A percentile compares a stretch with the other conserved stretches of the same genome.
These are phyloP conservation scores for Hypolimnas misippus DNA, from an alignment of 2,888 invertebrate genomes.

Conservation along the genomic window DNA sequence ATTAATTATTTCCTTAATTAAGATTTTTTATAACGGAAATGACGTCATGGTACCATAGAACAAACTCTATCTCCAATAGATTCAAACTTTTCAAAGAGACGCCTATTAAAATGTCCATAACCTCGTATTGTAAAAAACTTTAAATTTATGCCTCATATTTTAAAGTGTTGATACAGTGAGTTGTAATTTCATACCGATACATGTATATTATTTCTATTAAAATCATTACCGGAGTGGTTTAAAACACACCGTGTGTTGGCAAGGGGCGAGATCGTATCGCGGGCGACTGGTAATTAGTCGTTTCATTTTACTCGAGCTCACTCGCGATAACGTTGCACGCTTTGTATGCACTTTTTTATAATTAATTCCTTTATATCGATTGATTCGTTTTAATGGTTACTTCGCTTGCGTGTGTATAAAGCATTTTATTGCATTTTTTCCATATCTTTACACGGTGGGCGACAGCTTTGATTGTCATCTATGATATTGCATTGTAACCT, in stretches of 20 bases:
- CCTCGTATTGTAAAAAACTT: background rate
- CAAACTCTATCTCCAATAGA: background rate
- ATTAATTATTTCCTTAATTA: constrained; percentile 4
- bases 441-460: constrained; percentile 17
- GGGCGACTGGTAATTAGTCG: constrained; percentile 70
- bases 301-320: constrained; percentile 71
- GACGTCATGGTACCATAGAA: background rate
- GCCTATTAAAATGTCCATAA: background rate
- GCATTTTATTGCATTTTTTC: constrained; percentile 43
- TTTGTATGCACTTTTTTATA: constrained; percentile 68
- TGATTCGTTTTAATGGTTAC: constrained; percentile 57
- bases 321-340: constrained; percentile 68
- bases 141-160: background rate
- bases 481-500: constrained; percentile 4
- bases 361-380: constrained; percentile 66
- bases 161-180: background rate
- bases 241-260: constrained; percentile 20
- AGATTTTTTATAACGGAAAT: constrained; percentile 1
- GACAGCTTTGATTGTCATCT: constrained; percentile 17
- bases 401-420: constrained; percentile 34
- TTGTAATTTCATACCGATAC: constrained; percentile 12
- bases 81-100: background rate
- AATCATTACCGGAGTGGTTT: constrained; percentile 41
- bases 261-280: constrained; percentile 63
- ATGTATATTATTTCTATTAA: constrained; percentile 43